phyloP scores from a whole-genome alignment of 2,888 invertebrate species.

The Unio pictorum region DNA sequence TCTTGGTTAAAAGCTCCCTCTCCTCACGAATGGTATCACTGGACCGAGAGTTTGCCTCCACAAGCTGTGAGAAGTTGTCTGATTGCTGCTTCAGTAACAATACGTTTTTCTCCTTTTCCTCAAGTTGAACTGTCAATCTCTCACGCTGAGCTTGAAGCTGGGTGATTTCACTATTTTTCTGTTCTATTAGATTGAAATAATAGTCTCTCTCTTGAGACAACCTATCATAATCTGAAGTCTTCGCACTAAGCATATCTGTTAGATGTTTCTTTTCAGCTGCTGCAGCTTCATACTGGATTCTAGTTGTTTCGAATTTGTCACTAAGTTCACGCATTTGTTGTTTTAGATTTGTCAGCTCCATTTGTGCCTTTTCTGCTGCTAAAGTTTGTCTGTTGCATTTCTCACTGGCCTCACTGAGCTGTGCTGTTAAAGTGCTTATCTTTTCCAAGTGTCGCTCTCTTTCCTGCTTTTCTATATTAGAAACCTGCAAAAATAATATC shows the following conservation, averaged over 20 bases:
- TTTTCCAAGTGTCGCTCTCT: constrained; percentile 55
- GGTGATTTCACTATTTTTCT: constrained; percentile 55
- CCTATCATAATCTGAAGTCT: constrained; percentile 48
- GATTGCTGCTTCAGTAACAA: constrained; percentile 58
- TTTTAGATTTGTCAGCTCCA: constrained; percentile 47
- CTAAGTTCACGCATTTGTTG: constrained; percentile 45
- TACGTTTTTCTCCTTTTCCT: constrained; percentile 64
- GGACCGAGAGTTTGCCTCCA: constrained; percentile 50
- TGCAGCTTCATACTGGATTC: constrained; percentile 47
- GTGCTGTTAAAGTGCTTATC: constrained; percentile 52
- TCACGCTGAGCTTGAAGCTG: constrained; percentile 52
- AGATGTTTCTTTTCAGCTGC: constrained; percentile 51
- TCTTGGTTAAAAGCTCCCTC: constrained; percentile 47
- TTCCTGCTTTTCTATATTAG: constrained; percentile 58
- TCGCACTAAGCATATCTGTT: constrained; percentile 49
- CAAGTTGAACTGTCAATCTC: constrained; percentile 56
- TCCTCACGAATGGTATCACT: constrained; percentile 56
- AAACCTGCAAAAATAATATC: constrained; percentile 36
- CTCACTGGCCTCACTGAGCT: constrained; percentile 59
- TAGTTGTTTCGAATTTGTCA: constrained; percentile 46
- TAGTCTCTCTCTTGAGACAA: constrained; percentile 60
- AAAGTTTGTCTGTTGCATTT: constrained; percentile 51
- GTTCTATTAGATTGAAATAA: constrained; percentile 57
- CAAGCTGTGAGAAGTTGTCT: constrained; percentile 49
- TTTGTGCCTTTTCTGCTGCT: constrained; percentile 49